Percentiles rank a stretch among this genome's conserved stretches.
Conservation (phyloP, 2,888 invertebrate genomes). For the Oligia strigilis region DNA sequence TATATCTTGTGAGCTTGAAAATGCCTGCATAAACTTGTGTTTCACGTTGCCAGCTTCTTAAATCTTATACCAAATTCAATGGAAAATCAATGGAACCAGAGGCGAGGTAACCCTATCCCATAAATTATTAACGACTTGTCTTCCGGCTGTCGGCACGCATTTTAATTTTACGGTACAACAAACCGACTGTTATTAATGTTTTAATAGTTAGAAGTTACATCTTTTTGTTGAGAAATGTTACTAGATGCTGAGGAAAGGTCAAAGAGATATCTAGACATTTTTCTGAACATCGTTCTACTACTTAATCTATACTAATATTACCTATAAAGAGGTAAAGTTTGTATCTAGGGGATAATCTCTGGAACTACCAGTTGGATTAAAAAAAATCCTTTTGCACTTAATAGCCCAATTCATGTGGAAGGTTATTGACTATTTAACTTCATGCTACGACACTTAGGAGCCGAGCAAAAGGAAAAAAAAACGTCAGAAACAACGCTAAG, state of each 20-base stretch:
- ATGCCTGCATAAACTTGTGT: neutral
- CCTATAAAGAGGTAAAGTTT: no score
- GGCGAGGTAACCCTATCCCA: constrained; percentile 47
- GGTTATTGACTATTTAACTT: no score
- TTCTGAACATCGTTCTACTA: neutral
- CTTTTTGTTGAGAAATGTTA: constrained; percentile 20
- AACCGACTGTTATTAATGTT: constrained; percentile 51
- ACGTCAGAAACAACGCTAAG: no score
- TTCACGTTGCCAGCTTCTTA: neutral
- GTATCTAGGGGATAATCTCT: neutral
- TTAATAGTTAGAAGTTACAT: constrained; percentile 47
- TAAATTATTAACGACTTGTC: constrained; percentile 46
- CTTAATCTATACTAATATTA: neutral
- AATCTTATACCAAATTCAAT: neutral
- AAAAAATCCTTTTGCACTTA: no score
- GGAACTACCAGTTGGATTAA: no score
- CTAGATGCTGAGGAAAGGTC: neutral
- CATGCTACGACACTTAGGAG: no score
- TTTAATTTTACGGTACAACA: constrained; percentile 56
- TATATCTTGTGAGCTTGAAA: neutral
- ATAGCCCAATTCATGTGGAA: no score
- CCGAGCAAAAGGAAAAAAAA: no score
- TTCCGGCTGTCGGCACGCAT: constrained; percentile 50
- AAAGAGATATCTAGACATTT: neutral
- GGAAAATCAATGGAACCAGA: neutral